A percentile compares a stretch with the other conserved stretches of the same genome.
These are phyloP conservation scores for Physeter macrocephalus DNA, from an alignment of 2,113 vertebrate genomes.

Conservation along the genomic window DNA sequence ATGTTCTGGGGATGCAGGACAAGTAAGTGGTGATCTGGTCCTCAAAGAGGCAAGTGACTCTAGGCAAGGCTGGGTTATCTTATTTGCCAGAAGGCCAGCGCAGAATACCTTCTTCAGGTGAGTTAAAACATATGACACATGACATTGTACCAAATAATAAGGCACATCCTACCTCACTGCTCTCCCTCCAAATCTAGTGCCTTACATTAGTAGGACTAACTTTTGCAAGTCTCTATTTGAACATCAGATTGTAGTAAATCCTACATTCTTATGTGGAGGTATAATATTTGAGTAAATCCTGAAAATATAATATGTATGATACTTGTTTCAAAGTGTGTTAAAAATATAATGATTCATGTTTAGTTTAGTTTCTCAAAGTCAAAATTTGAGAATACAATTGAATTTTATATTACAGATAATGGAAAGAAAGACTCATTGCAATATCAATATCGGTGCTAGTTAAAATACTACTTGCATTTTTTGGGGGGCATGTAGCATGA, in stretches of 20 bases:
- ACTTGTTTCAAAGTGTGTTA: background rate
- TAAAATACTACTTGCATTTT: background rate
- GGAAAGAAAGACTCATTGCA: background rate
- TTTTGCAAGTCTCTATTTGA: constrained; percentile 18
- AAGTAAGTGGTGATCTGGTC: background rate
- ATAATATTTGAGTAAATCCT: background rate
- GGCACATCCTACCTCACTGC: background rate
- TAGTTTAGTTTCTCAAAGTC: background rate
- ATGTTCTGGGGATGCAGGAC: background rate
- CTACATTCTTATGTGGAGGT: background rate
- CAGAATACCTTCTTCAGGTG: background rate
- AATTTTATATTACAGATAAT: background rate
- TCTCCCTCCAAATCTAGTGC: background rate
- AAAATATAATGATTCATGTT: background rate
- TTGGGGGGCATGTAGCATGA: background rate
- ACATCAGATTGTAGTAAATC: background rate
- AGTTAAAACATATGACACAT: background rate
- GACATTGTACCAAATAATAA: background rate
- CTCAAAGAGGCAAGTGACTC: background rate
- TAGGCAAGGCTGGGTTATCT: background rate
- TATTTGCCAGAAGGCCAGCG: background rate
- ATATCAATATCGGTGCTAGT: background rate
- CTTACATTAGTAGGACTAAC: background rate
- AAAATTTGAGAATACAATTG: background rate
- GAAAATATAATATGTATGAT: background rate